Percentiles rank a stretch among this genome's conserved stretches.
phyloP scores from a whole-genome alignment of 2,797 vertebrate genomes.

The Notoglanidium macrostoma region DNA sequence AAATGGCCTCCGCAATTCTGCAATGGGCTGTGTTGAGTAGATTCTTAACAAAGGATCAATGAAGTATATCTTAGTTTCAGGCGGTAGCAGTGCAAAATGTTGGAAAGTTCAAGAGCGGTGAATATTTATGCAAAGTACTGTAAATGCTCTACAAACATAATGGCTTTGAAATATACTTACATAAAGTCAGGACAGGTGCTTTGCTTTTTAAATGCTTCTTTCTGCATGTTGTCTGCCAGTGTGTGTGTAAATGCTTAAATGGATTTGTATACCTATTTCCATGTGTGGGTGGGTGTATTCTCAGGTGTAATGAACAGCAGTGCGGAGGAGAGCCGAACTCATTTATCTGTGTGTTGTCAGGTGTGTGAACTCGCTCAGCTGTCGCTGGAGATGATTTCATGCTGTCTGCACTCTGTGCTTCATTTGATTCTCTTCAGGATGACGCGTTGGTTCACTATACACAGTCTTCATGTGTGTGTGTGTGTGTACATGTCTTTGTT shows the following conservation, averaged over 20 bases:
- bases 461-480: background rate
- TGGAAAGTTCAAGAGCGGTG: background rate
- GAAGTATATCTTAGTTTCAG: background rate
- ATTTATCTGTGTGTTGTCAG: constrained; percentile 51
- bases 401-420: constrained; percentile 42
- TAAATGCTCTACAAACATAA: background rate
- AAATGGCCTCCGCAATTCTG: background rate
- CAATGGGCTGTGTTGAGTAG: background rate
- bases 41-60: background rate
- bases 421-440: constrained; percentile 33
- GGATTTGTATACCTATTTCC: background rate
- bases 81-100: background rate
- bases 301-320: constrained; percentile 36
- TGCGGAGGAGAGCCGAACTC: constrained; percentile 32
- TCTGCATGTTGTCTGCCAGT: background rate
- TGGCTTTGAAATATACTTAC: background rate
- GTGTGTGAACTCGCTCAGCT: constrained; percentile 46
- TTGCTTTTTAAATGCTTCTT: background rate
- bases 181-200: background rate
- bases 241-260: constrained; percentile 1
- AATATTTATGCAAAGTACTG: background rate
- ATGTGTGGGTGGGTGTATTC: constrained; percentile 1
- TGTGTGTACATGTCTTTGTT: constrained; percentile 13
- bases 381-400: constrained; percentile 54
- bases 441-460: background rate